Conservation (phyloP, 2,797 vertebrate genomes). For the Pagetopsis macropterus region DNA sequence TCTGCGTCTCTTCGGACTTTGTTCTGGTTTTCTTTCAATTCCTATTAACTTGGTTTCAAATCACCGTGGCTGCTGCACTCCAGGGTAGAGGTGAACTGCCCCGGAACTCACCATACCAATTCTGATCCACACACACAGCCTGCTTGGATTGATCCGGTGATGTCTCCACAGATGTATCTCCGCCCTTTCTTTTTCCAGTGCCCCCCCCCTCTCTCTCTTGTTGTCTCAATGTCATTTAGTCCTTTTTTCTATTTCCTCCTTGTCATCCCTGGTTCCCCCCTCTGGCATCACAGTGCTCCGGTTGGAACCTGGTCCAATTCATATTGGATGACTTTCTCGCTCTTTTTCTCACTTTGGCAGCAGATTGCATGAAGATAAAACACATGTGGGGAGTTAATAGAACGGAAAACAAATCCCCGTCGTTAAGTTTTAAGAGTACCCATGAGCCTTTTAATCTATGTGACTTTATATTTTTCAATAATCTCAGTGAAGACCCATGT, state of each 20-base stretch:
- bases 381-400: background rate
- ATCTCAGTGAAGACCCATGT: background rate
- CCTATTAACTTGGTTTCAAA: slow-evolving; percentile 6
- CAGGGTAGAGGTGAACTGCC: slow-evolving; percentile 49
- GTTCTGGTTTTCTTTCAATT: slow-evolving; percentile 5
- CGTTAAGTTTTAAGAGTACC: background rate
- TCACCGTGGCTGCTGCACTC: slow-evolving; percentile 15
- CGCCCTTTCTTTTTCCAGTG: background rate
- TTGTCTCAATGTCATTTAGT: slow-evolving; percentile 32
- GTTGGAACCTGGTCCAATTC: slow-evolving; percentile 30
- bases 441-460: background rate
- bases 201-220: background rate
- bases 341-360: slow-evolving; percentile 14
- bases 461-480: background rate
- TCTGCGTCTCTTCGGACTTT: slow-evolving; percentile 21
- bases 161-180: slow-evolving; percentile 15
- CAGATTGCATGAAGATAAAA: background rate
- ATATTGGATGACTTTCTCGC: slow-evolving; percentile 13
- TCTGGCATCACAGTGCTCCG: background rate
- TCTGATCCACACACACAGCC: slow-evolving; percentile 27
- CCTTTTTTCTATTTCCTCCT: background rate
- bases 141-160: background rate
- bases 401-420: background rate
- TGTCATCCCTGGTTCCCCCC: background rate
- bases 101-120: slow-evolving; percentile 49